Base-by-base conservation (phyloP, 2,113 vertebrate genomes). In the Phrynosoma blainvillii region DNA sequence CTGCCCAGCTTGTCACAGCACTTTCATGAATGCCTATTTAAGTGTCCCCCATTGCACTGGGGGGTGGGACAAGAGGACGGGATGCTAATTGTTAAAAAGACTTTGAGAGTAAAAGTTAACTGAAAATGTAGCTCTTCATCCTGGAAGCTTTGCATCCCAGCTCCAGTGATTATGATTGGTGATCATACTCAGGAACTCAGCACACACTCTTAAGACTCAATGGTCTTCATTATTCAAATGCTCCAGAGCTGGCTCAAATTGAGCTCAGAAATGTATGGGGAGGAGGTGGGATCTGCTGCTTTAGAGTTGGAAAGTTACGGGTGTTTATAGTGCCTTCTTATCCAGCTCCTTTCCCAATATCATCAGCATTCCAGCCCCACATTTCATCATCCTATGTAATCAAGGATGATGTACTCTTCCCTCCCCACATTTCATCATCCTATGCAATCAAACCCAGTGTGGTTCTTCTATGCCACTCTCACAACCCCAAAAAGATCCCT, bases 171-270 rank as follows among this genome's bases (percentile, higher is more conserved):
- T 40, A n/a, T 52, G 42, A 4, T 76, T 68, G 25, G n/a, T 30
- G 42, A 56, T 40, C 1, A 11, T 76, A 66, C 30, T 76, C 59
- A 83, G 62, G 74, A 68, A 54, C 25, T 76, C 62, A 6, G n/a
- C 78, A 80, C 32, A 12, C n/a, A 20, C 68, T 80, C 52, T 80
- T 20, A 47, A 62, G 73, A 36, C 40, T n/a, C 16, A 54, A 21
- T 76, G 75, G 56, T 32, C 25, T 20, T 54, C 4, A 5, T 77
- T 52, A 30, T 36, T 68, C 42, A 68, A 14, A 12, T 65, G 23
- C 21, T 70, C 30, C 47, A 80, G 77, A 27, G 32, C 47, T 30
- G 73, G 80, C 80, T 83, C 80, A 82, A 52, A 76, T 76, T 82
- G 42, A 83, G 25, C n/a, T 82, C 36, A 52, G 27, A 52, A 25